These are phyloP conservation scores for Capreolus pygargus DNA, from an alignment of 2,113 vertebrate genomes.

Conservation along the genomic window DNA sequence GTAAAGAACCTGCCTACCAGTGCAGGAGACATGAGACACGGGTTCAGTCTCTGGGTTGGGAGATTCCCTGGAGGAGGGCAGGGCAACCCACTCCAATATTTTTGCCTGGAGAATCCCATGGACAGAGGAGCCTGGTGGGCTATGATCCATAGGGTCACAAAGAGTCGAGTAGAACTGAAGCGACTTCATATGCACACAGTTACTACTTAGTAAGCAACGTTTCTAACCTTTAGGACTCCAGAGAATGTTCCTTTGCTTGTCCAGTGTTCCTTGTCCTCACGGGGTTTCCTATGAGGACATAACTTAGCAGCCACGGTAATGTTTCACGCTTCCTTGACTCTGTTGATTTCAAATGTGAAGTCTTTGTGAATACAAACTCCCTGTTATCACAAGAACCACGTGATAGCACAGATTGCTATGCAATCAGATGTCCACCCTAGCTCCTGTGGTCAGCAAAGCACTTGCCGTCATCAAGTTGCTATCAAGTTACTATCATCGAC, in stretches of 20 bases:
- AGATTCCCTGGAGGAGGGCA: not conserved
- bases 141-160: not conserved
- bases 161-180: not conserved
- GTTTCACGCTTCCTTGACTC: not conserved
- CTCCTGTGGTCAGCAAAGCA: not conserved
- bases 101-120: not conserved
- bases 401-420: not conserved
- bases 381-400: not conserved
- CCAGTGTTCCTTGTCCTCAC: too few relatives aligned
- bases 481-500: fast-evolving
- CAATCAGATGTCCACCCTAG: not conserved
- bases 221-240: not conserved
- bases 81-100: not conserved
- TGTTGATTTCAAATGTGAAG: not conserved
- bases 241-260: not conserved
- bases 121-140: not conserved
- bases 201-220: not conserved
- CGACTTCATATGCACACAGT: fast-evolving
- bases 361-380: not conserved
- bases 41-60: not conserved
- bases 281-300: not conserved
- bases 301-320: not conserved
- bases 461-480: not conserved
- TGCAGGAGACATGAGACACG: fast-evolving
- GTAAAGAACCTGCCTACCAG: fast-evolving